Evolutionary conservation across 1,140 invertebrate genomes (phyloP), one percentile per base, ranked within the genome.

Genomic region (Chironomus tepperi): DNA sequence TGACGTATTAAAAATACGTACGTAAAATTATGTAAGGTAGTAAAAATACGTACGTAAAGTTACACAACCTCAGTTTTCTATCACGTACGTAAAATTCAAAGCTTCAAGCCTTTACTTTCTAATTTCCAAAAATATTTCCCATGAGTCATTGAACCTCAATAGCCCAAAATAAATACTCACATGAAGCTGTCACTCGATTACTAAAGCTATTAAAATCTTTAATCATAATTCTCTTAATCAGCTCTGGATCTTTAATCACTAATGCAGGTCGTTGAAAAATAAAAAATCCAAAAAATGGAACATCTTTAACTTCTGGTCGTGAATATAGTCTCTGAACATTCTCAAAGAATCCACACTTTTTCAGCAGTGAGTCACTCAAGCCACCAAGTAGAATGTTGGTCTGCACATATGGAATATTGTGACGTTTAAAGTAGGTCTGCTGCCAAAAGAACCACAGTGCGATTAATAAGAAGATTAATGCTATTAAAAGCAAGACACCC

Each of bases 171-270:
- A n/a, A n/a, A 34, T 57, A 57, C 47, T 57, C 12, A 57, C 47
- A 57, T 12, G 47, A 57, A 12, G 47, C 70, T 16, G 34, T 72
- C 15, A 80, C 81, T 2, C 80, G 81, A 77, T 81, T 80, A 0
- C 80, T 81, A 75, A 82, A 82, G 73, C 78, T 81, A 1, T 83
- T 80, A 75, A 85, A 86, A 74, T 85, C 85, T 76, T 85, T 84
- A 7, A 87, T 77, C 2, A 87, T 76, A 15, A 88, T 83, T 19
- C 79, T 78, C 42, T 85, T 84, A 5, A 87, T 82, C 16, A 88
- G 76, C 43, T 85, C 82, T 0, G 84, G 83, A 77, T 87, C 86
- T 9, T 84, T 81, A 3, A 87, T 78, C 18, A 87, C 78, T 42
- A 88, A 74, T 2, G 79, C 80, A 0, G 87, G 87, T 74, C 81